These are phyloP conservation scores for Myrmophylax atrothorax DNA, from an alignment of 2,113 vertebrate species.

Conservation along the genomic window DNA sequence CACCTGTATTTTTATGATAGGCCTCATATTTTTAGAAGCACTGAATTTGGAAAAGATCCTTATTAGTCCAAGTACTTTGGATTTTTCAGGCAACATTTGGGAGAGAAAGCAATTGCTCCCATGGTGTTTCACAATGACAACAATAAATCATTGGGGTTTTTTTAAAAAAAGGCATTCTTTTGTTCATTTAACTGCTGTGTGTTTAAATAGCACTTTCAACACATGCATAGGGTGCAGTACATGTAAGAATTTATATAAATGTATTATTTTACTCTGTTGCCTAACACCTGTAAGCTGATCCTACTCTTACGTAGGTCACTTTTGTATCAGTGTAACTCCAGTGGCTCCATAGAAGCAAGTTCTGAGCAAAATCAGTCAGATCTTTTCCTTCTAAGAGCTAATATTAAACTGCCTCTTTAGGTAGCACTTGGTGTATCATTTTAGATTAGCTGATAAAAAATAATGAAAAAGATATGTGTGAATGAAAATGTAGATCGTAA, in stretches of 20 bases:
- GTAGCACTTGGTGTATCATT: slow-evolving; percentile 56
- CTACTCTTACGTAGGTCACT: not conserved
- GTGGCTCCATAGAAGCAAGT: not conserved
- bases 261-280: not conserved
- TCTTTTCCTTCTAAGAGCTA: slow-evolving; percentile 6
- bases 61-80: slow-evolving; percentile 35
- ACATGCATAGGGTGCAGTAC: not conserved
- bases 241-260: not conserved
- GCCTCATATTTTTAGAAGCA: slow-evolving; percentile 55
- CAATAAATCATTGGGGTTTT: slow-evolving; percentile 7
- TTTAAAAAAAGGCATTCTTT: not conserved
- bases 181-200: not conserved
- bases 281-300: slow-evolving; percentile 24
- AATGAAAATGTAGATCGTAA: not conserved
- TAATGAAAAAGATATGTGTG: slow-evolving; percentile 24
- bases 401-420: slow-evolving; percentile 46
- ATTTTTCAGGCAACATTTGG: slow-evolving; percentile 18
- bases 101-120: slow-evolving; percentile 32
- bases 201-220: not conserved
- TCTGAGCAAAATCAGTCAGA: not conserved
- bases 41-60: slow-evolving; percentile 28
- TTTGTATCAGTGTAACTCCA: not conserved
- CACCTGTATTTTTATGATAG: slow-evolving; percentile 55
- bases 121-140: slow-evolving; percentile 1
- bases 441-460: slow-evolving; percentile 58